Evolutionary conservation across 2,113 vertebrate genomes (phyloP).

Genomic region (Gymnogyps californianus): DNA sequence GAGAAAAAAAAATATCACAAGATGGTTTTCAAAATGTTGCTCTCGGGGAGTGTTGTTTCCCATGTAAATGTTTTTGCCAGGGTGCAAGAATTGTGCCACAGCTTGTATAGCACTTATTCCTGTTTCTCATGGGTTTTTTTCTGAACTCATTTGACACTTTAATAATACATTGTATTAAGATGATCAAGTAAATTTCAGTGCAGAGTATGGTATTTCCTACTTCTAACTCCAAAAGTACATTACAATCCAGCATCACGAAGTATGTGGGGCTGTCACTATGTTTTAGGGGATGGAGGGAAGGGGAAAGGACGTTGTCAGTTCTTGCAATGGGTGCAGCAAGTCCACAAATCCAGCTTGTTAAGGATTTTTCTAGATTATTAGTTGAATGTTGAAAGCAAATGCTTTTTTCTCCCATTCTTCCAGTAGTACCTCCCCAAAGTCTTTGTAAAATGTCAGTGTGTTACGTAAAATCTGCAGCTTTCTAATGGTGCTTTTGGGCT

Average conservation of each 20-base stretch:
- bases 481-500: neutral
- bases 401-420: neutral
- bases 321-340: neutral
- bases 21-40: neutral
- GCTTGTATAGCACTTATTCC: neutral
- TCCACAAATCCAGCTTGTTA: neutral
- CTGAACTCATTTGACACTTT: neutral
- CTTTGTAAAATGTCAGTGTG: conserved; percentile 41
- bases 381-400: neutral
- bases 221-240: neutral
- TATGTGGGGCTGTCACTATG: neutral
- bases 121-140: neutral
- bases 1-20: neutral
- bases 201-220: neutral
- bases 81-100: neutral
- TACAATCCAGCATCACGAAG: neutral
- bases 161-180: neutral
- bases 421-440: neutral
- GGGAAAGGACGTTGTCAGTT: neutral
- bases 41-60: neutral
- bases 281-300: neutral
- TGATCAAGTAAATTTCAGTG: neutral
- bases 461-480: conserved; percentile 3
- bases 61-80: neutral
- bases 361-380: neutral